Percentiles rank a stretch among this genome's conserved stretches.
These are phyloP conservation scores for Ennomos erosarius DNA, from an alignment of 2,888 invertebrate species.

Conservation along the genomic window DNA sequence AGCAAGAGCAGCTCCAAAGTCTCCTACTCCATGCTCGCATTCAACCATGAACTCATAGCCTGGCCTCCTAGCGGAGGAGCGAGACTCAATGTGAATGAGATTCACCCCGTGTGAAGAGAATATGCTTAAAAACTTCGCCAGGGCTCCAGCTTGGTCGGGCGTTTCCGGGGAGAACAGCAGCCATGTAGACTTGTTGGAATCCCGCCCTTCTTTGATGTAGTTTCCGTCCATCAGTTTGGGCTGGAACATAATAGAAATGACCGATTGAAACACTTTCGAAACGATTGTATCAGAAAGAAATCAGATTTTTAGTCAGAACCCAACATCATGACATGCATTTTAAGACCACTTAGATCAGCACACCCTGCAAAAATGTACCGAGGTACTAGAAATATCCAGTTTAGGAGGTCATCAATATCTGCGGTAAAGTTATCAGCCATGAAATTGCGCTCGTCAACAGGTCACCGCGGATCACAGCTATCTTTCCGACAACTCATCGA, in stretches of 20 bases:
- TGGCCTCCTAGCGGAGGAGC: slow-evolving; percentile 91
- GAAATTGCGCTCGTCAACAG: slow-evolving; percentile 20
- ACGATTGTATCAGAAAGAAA: too few species aligned
- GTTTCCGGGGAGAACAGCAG: slow-evolving; percentile 95
- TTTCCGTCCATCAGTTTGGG: slow-evolving; percentile 92
- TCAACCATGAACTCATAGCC: slow-evolving; percentile 98
- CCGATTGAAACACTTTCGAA: background rate
- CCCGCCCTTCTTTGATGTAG: slow-evolving; percentile 92
- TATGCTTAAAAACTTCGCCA: slow-evolving; percentile 94
- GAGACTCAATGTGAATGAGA: slow-evolving; percentile 96
- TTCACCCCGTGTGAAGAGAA: slow-evolving; percentile 94
- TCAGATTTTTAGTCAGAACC: too few species aligned
- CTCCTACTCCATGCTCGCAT: slow-evolving; percentile 91
- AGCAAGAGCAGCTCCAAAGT: slow-evolving; percentile 90
- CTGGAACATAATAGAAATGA: slow-evolving; percentile 77
- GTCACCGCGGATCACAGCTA: slow-evolving; percentile 28
- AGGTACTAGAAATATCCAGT: background rate
- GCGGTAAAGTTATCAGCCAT: slow-evolving; percentile 9
- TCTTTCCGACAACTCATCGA: slow-evolving; percentile 12
- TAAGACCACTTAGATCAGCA: too few species aligned
- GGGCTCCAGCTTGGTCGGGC: slow-evolving; percentile 92
- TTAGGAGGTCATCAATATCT: slow-evolving; percentile 10
- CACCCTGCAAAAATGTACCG: background rate
- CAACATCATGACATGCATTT: too few species aligned
- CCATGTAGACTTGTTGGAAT: slow-evolving; percentile 91